Evolutionary conservation across 2,797 vertebrate genomes (phyloP).

Genomic region (Euthynnus affinis): DNA sequence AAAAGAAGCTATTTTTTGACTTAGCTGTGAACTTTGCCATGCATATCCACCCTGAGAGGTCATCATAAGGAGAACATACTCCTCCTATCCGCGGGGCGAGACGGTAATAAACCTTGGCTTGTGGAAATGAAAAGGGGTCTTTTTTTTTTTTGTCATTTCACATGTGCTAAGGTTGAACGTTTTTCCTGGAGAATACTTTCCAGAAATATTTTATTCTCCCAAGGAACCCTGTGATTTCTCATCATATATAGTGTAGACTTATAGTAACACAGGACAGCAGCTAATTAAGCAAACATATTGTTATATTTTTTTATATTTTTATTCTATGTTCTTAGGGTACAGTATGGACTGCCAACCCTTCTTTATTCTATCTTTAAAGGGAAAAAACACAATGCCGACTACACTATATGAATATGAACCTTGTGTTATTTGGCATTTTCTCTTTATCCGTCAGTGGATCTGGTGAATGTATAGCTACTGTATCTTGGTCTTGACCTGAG

Average conservation of each 20-base stretch:
- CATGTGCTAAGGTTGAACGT: neutral
- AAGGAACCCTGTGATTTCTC: neutral
- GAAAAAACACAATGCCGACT: too few species aligned
- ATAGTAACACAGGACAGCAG: neutral
- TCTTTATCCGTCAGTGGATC: too few species aligned
- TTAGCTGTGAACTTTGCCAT: conserved; percentile 15
- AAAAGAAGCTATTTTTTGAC: conserved; percentile 11
- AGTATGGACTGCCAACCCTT: too few species aligned
- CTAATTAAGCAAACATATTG: neutral
- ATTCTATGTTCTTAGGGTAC: too few species aligned
- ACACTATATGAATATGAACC: too few species aligned
- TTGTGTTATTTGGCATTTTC: too few species aligned
- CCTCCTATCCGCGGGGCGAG: conserved; percentile 1
- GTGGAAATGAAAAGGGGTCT: conserved; percentile 2
- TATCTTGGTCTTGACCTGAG: too few species aligned
- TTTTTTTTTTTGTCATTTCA: conserved; percentile 6
- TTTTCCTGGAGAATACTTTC: neutral
- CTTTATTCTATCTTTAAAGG: too few species aligned
- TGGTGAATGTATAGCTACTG: too few species aligned
- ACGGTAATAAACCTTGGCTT: conserved; percentile 10
- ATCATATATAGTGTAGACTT: neutral
- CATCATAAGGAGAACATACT: neutral
- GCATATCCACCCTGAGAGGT: conserved; percentile 12
- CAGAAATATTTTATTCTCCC: neutral
- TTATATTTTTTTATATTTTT: neutral